Base-by-base conservation (phyloP, 2,797 vertebrate species). In the Lutjanus campechanus region DNA sequence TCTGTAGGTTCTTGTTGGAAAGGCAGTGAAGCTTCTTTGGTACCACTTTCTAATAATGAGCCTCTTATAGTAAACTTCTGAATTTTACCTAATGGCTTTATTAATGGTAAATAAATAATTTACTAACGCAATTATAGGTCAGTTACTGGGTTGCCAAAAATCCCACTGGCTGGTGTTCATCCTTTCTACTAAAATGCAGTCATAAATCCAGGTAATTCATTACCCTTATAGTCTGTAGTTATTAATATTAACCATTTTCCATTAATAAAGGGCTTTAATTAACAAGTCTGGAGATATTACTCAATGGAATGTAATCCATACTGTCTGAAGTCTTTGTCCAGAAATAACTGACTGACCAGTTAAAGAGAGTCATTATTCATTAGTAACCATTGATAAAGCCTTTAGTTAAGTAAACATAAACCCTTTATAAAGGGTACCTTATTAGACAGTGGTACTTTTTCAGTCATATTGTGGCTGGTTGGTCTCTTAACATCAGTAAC, bases 1-100 rank as follows among this genome's bases (percentile, higher is more conserved):
- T 69, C 40, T 69, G 29, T 5, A 69, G 58, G 13, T 61, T 83
- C n/a, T 65, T 64, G 15, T 63, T 69, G 36, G 22, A 78, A 78
- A 76, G 74, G 72, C 76, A 88, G 78, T 77, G 53, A 77, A 44
- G 55, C 19, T 54, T 79, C 29, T 54, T 68, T 70, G 79, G 40
- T 51, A 58, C 49, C 49, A 65, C 60, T 65, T 40, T 62, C 60
- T 59, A 59, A 72, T 56, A 60, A 50, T 11, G 19, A 20, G 56
- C 8, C 10, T 20, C 5, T 3, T 20, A 50, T 9, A 22, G n/a
- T 53, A 11, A 0, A 22, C 16, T 5, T 22, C 11, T 56, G 15
- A 63, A 25, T 36, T 59, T 2, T 29, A 66, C 71, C 54, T 16
- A 41, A 49, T 67, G 22, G 3, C 29, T 76, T 73, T n/a, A 63